Conservation (phyloP, 2,888 invertebrate species). For the Lissonota sp. region DNA sequence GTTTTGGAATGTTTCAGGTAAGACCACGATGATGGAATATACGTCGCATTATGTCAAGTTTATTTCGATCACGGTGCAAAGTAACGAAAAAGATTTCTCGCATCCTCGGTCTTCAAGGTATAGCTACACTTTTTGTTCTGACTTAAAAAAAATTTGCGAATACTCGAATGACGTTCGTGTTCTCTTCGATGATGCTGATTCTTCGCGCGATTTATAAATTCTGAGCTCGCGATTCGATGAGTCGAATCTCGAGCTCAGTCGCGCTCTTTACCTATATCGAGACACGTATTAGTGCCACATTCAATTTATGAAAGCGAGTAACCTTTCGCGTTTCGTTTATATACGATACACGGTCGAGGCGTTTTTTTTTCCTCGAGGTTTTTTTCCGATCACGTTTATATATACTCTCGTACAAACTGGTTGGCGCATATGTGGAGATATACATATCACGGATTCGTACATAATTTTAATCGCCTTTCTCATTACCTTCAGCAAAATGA, state of each 20-base stretch:
- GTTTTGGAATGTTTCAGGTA: conserved; percentile 70
- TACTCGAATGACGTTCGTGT: neutral
- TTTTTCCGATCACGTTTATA: neutral
- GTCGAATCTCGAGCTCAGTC: conserved; percentile 68
- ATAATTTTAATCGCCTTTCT: conserved; percentile 55
- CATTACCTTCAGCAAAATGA: conserved; percentile 37
- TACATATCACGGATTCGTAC: neutral
- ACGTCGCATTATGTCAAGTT: neutral
- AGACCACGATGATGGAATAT: conserved; percentile 59
- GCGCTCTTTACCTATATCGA: conserved; percentile 45
- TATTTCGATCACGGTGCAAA: neutral
- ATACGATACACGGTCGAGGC: conserved; percentile 36
- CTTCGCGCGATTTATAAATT: no score
- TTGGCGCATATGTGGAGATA: conserved; percentile 13
- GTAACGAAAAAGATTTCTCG: neutral
- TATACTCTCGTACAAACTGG: conserved; percentile 50
- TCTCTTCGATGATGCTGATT: no score
- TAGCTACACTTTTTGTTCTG: conserved; percentile 6
- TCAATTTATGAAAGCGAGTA: conserved; percentile 71
- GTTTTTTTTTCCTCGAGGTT: conserved; percentile 23
- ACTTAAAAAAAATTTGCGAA: neutral
- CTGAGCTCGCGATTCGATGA: conserved; percentile 47
- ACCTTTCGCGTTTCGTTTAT: conserved; percentile 69
- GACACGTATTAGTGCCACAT: conserved; percentile 66
- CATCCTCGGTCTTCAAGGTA: conserved; percentile 20